phyloP scores from a whole-genome alignment of 2,797 vertebrate species.

The Sebastiscus tertius region DNA sequence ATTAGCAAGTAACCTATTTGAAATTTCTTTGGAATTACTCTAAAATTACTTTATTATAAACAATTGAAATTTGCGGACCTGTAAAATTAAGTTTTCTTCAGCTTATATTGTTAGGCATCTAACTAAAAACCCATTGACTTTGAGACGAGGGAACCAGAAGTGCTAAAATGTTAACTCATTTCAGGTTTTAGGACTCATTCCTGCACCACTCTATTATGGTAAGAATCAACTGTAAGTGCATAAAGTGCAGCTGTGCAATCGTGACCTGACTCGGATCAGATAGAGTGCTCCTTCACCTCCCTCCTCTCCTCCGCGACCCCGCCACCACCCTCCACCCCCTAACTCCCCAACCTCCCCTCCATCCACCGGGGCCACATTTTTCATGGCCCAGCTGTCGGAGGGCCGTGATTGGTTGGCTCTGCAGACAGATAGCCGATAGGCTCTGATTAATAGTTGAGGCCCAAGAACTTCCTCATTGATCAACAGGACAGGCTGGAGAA shows the following conservation, averaged over 20 bases:
- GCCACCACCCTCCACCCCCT: constrained; percentile 5
- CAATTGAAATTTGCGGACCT: too few species aligned
- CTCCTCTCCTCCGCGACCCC: constrained; percentile 44
- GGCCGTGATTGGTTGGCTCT: constrained; percentile 84
- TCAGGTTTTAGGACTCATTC: too few species aligned
- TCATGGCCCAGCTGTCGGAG: constrained; percentile 85
- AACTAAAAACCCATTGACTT: too few species aligned
- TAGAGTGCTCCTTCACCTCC: constrained; percentile 73
- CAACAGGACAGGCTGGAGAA: constrained; percentile 78
- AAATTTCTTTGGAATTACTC: too few species aligned
- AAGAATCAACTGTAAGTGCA: constrained; percentile 64
- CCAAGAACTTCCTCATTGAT: constrained; percentile 87
- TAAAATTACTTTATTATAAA: too few species aligned
- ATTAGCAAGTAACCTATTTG: too few species aligned
- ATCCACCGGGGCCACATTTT: constrained; percentile 80
- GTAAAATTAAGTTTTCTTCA: too few species aligned
- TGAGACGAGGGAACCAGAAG: too few species aligned
- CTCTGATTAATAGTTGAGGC: constrained; percentile 87
- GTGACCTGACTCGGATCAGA: constrained; percentile 81
- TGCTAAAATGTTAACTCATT: too few species aligned
- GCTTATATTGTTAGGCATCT: too few species aligned
- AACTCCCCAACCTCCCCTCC: constrained; percentile 40
- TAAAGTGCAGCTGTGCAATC: constrained; percentile 68
- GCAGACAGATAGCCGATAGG: constrained; percentile 87
- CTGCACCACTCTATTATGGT: constrained; percentile 21